Conservation (phyloP, 23 tunicate species). For the Trididemnum clinides region DNA sequence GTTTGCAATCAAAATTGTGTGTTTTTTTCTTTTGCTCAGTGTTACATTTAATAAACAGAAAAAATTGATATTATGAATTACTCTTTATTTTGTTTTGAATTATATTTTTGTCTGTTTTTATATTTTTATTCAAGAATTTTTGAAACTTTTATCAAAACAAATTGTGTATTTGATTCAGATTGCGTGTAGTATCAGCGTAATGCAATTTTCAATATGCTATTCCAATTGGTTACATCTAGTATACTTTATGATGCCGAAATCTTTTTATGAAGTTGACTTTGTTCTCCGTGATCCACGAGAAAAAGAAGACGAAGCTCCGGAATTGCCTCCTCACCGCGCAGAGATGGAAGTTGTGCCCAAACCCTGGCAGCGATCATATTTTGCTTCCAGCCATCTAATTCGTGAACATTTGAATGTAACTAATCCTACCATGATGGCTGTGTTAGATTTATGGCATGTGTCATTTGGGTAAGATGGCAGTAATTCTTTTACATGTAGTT, state of each 20-base stretch:
- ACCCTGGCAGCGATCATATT: conserved; percentile 82
- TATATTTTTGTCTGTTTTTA: too few relatives aligned
- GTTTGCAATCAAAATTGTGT: not conserved
- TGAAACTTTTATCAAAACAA: too few relatives aligned
- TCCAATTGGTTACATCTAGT: too few relatives aligned
- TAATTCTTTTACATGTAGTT: too few relatives aligned
- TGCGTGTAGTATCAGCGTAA: too few relatives aligned
- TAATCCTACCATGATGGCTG: conserved; percentile 95
- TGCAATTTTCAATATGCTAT: too few relatives aligned
- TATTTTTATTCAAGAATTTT: too few relatives aligned
- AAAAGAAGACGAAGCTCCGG: conserved; percentile 84
- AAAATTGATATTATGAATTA: too few relatives aligned
- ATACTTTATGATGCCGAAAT: not conserved
- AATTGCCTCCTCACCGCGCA: conserved; percentile 73
- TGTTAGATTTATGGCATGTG: conserved; percentile 91
- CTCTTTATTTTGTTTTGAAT: too few relatives aligned
- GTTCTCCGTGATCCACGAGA: conserved; percentile 96
- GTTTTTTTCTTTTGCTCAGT: not conserved
- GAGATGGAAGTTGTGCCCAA: conserved; percentile 93
- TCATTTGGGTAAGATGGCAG: conserved; percentile 90
- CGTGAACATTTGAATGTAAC: conserved; percentile 84
- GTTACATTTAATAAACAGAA: too few relatives aligned
- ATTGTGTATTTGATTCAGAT: too few relatives aligned
- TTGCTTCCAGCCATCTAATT: conserved; percentile 35
- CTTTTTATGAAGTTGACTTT: conserved; percentile 74